Base-by-base conservation (phyloP, 2,113 vertebrate genomes). In the Peucedramus taeniatus region DNA sequence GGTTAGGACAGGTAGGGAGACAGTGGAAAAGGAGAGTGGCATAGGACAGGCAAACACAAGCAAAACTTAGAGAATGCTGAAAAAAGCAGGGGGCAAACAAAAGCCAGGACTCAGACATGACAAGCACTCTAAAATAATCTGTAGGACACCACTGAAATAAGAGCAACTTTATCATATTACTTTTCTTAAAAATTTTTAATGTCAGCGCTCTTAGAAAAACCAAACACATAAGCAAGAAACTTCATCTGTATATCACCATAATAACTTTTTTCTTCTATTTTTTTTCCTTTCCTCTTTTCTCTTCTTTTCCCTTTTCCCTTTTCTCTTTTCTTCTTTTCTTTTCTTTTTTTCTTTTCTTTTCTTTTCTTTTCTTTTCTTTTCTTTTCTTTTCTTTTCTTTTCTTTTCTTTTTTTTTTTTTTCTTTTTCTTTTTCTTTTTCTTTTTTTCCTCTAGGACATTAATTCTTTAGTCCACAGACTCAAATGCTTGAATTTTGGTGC, bases 361-460 rank as follows among this genome's bases (percentile, higher is more conserved):
- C 49, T 10, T 28, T 24, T 1, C 6, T 35, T 21, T 30, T 14
- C n/a, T 64, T 30, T 0, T 60, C 31, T 50, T 70, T 15, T 63
- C 10, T 4, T 75, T 3, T 13, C 60, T 13, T 2, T 16, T 69
- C 53, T 35, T 22, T 4, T 5, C 18, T 35, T 3, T 22, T 9
- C 49, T 10, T 28, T 24, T 1, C 6, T 35, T 21, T 30, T 14
- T 14, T 22, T 13, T 27, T 7, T 23, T 11, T 19, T 11, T 16
- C 0, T 11, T 26, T 15, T 20, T 20, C 24, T 17, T 37, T n/a
- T 18, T 13, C 2, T 12, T 7, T 6, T 15, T 7, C 16, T 9
- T 5, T 17, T 53, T 35, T 16, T 13, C 3, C 12, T 22, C 9
- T 27, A 57, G 1, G 4, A 17, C 14, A 65, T 24, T 19, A 42